Evolutionary conservation across 2,113 vertebrate genomes (phyloP), one percentile per base, ranked within the genome.

Genomic region (Bostrychus sinensis): DNA sequence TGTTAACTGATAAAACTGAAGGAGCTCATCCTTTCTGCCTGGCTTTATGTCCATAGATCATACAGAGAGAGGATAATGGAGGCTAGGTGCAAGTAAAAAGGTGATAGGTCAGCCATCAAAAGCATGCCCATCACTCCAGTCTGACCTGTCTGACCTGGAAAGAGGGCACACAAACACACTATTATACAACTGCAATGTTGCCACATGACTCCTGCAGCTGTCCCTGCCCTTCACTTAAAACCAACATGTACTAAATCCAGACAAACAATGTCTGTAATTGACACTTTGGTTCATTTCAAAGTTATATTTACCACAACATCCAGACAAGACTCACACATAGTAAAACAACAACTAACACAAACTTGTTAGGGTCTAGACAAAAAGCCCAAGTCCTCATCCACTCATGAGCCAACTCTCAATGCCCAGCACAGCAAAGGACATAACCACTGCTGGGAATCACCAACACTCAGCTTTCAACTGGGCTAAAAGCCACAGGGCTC

Each of bases 121-220:
- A 77, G 45, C 75, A 66, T 43, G 73, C 56, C 79, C 81, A 79
- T 89, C 80, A 86, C 79, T 86, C 67, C 38, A 62, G 45, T 20
- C 11, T 81, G 80, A 83, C 78, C 77, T 42, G 25, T 39, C 42
- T 78, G 80, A 79, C 78, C 78, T 63, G 45, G 53, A 57, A 28
- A 65, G 53, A 66, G 23, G 28, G 51, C 16, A 14, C 56, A 22
- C 71, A 81, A 32, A 72, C n/a, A 30, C 34, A 62, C 38, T 55
- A 43, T 56, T 62, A 23, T 36, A 75, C 53, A 68, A 73, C 48
- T 68, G 70, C 73, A 81, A 70, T 57, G 36, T 63, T 64, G 61
- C 66, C 73, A 70, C 60, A 67, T 23, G 22, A 60, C 72, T 67
- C 68, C 62, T 76, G 70, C 77, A 83, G 82, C 86, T 82, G 82